Evolutionary conservation across 2,888 invertebrate species (phyloP).

Genomic region (Sialis fuliginosa): DNA sequence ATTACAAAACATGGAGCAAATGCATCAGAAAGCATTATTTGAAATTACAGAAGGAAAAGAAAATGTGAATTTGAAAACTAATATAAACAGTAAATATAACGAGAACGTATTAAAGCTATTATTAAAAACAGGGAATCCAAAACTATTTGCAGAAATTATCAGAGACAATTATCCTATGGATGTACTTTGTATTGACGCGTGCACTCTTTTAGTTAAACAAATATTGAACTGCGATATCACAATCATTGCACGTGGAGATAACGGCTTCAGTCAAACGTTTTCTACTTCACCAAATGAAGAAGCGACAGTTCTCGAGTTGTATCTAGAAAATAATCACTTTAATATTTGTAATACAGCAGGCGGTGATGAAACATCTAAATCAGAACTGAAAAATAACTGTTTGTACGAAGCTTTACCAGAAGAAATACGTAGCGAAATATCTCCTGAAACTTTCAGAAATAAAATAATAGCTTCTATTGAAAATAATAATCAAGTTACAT

Average conservation of each 20-base stretch:
- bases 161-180: slow-evolving; percentile 7
- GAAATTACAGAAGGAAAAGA: slow-evolving; percentile 1
- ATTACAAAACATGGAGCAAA: slow-evolving; percentile 3
- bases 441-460: slow-evolving; percentile 3
- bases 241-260: neutral
- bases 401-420: slow-evolving; percentile 4
- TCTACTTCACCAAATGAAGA: neutral
- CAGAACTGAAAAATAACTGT: slow-evolving; percentile 4
- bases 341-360: neutral
- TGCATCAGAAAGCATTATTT: slow-evolving; percentile 1
- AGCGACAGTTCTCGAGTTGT: slow-evolving; percentile 1
- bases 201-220: slow-evolving; percentile 1
- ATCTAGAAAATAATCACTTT: slow-evolving; percentile 6
- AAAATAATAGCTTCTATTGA: slow-evolving; percentile 4
- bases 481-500: slow-evolving; percentile 1
- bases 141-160: slow-evolving; percentile 8
- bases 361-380: neutral
- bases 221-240: neutral
- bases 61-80: neutral
- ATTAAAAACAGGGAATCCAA: slow-evolving; percentile 6
- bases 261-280: neutral
- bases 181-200: slow-evolving; percentile 4
- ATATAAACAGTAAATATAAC: slow-evolving; percentile 7
- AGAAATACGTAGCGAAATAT: slow-evolving; percentile 2
- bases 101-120: slow-evolving; percentile 6